Evolutionary conservation across 2,888 invertebrate genomes (phyloP).

Genomic region (Sarcophaga variegata): DNA sequence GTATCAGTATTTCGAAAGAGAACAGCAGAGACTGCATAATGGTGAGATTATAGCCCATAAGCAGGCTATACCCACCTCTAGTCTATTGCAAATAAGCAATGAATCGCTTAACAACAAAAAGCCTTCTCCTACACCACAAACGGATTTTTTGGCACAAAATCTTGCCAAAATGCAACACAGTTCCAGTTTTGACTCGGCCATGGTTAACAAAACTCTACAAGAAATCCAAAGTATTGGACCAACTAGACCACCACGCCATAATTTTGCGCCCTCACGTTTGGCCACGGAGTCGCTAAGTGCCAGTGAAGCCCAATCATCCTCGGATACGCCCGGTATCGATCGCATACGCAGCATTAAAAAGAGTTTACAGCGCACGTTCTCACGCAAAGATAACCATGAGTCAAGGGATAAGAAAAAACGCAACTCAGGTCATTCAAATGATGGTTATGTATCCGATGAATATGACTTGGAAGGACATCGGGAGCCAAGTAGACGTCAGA

Average conservation of each 20-base stretch:
- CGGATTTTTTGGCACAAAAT: conserved; percentile 79
- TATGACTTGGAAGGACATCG: conserved; percentile 57
- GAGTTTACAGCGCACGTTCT: conserved; percentile 83
- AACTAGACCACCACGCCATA: conserved; percentile 76
- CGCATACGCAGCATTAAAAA: conserved; percentile 81
- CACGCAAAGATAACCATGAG: conserved; percentile 80
- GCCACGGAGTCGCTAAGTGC: conserved; percentile 69
- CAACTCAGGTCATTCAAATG: conserved; percentile 73
- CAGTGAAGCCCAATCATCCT: conserved; percentile 22
- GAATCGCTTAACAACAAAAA: conserved; percentile 55
- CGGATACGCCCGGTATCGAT: conserved; percentile 69
- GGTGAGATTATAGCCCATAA: conserved; percentile 84
- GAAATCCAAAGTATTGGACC: conserved; percentile 71
- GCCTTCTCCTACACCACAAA: conserved; percentile 77
- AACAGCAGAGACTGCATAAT: conserved; percentile 89
- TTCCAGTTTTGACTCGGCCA: conserved; percentile 72
- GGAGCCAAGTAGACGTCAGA: conserved; percentile 72
- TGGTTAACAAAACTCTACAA: conserved; percentile 56
- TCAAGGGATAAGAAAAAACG: conserved; percentile 43
- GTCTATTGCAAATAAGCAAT: conserved; percentile 73
- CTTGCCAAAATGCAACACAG: conserved; percentile 74
- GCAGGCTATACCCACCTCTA: conserved; percentile 76
- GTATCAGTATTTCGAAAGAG: conserved; percentile 91
- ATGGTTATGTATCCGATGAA: conserved; percentile 75
- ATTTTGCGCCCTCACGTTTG: conserved; percentile 73